Base-by-base conservation (phyloP, 2,797 vertebrate species). In the Mormyrus hasselquistii region DNA sequence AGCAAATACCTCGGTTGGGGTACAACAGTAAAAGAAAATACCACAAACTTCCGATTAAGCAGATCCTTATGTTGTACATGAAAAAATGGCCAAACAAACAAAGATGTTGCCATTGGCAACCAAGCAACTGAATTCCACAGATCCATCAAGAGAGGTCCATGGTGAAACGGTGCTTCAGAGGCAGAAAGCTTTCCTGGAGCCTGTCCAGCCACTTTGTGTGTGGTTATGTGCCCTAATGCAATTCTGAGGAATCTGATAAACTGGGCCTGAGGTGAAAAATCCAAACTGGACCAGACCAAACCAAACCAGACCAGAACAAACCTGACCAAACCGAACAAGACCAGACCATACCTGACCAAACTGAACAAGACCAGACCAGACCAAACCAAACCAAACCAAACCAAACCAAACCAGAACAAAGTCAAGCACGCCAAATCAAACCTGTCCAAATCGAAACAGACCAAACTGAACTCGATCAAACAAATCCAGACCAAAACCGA, bases 21-120 rank as follows among this genome's bases (percentile, higher is more conserved):
- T 19, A 69, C 57, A 65, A 87, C 59, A 44, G 87, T 65, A 65
- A 65, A 87, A 65, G 86, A 57, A 87, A 87, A 87, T 38, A 65
- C 41, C 34, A 7, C 87, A 87, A 87, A 87, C 38, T 87, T 87
- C 59, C 29, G 22, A 87, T 87, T 87, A 65, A 87, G 41, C 59
- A 87, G 44, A 65, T 47, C 87, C 25, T 47, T 38, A 47, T 65
- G 59, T 87, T 69, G 59, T 69, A 69, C 59, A 16, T 25, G n/a
- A 69, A 47, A n/a, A 62, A 22, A 87, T 47, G 19, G 49, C 29
- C 41, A 87, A 87, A 87, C 87, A 87, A 69, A 87, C 87, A 87
- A 50, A n/a, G 87, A 65, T 25, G 59, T 87, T 87, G 87, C 87
- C 87, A 87, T 41, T 47, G 59, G 41, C 41, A 69, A 65, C 57